Evolutionary conservation across 2,888 invertebrate genomes (phyloP), one percentile per base, ranked within the genome.

Genomic region (Pseudoips prasinana): DNA sequence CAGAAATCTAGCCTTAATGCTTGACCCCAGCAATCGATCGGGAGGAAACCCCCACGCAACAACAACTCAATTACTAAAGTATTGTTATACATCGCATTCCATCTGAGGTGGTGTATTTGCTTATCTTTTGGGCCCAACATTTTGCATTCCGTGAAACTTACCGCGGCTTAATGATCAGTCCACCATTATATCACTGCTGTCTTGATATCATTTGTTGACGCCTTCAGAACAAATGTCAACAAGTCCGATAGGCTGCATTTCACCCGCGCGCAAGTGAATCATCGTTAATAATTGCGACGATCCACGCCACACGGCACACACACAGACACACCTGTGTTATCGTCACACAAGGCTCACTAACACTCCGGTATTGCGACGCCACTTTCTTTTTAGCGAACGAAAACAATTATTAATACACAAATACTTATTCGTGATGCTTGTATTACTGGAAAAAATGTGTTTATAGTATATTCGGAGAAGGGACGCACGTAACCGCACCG

Each of bases 221-320:
- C 71, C 78, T 75, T 71, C 81, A 70, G 72, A 77, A 76, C 78
- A 73, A 80, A 82, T 83, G 85, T 87, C 86, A 88, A 87, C 86
- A 88, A 86, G 81, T 81, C 79, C 81, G 76, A 81, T 80, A 80
- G 80, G 84, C 76, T 84, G 88, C 87, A 86, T 86, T 87, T 87
- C 85, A 85, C 85, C 82, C 81, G 86, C 78, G 79, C 85, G 72
- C 83, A 85, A 85, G 79, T 88, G 87, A 88, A 83, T 88, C 87
- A 88, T 85, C 86, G 85, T 86, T 86, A 88, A 80, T 84, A 86
- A 85, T 82, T 85, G 85, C 85, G 85, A 82, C 84, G 80, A 77
- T 82, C 81, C 81, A 82, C 81, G 79, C 83, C 79, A 82, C 79
- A 70, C 74, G 71, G 52, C 78, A 77, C 54, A 72, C 76, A 73